Base-by-base conservation (phyloP, 2,888 invertebrate genomes). In the Drosophila limbata region DNA sequence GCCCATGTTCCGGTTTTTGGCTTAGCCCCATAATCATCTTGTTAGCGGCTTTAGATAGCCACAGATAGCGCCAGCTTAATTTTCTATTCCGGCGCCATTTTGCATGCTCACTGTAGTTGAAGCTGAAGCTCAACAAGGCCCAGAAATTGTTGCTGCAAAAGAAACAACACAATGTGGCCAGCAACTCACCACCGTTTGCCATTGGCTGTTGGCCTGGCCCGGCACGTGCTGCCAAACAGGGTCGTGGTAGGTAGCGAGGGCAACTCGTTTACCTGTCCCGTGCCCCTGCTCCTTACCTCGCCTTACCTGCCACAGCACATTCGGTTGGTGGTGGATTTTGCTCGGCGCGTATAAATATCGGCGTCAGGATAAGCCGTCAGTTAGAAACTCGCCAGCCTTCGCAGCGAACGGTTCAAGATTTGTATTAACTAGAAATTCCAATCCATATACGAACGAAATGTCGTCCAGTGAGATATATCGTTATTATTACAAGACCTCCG, bases 391-490 rank as follows among this genome's bases (percentile, higher is more conserved):
- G 79, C 67, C 63, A 73, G 84, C 87, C 79, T 33, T 56, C 65
- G 69, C 63, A 74, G 89, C 74, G 74, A 72, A 72, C 78, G 72
- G 66, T 79, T 77, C 48, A 73, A 52, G 13, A 68, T 9, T 39
- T 51, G 8, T 35, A 37, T 47, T 35, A 28, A 17, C 10, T 25
- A 57, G 21, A 1, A 8, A 28, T 8, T 21, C 25, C n/a, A 19
- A 28, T 40, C 4, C 33, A 28, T 3, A 19, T 10, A 33, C 33
- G 11, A 6, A 11, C 15, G 10, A 40, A 9, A 91, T 92, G 91
- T 89, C 92, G 81, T 90, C 92, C 69, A 91, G 91, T 90, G 93
- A 92, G 89, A 88, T 92, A 74, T 93, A 91, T 77, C 92, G 92
- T 73, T 92, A 92, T 48, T 92, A 92, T 64, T 93, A 92, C 77